phyloP scores from a whole-genome alignment of 2,113 vertebrate species.

The Notechis scutatus region DNA sequence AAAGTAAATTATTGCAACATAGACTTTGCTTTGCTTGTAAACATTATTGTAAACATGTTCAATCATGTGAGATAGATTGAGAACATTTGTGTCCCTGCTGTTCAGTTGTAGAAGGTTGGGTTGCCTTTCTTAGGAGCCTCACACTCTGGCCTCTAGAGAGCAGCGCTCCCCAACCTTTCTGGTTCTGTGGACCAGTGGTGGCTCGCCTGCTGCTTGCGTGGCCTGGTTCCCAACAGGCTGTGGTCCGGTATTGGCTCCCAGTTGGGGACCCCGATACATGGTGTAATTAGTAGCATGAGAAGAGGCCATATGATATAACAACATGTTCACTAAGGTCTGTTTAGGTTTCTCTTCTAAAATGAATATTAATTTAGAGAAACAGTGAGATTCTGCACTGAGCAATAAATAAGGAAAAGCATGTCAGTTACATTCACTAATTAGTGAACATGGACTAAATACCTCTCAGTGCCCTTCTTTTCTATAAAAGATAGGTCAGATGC shows the following conservation, averaged over 20 bases:
- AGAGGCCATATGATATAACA: conserved; percentile 39
- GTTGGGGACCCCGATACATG: not conserved
- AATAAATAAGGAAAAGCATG: not conserved
- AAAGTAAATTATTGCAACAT: not conserved
- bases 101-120: conserved; percentile 16
- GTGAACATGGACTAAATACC: not conserved
- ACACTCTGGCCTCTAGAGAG: not conserved
- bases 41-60: not conserved
- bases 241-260: too few species aligned
- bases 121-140: conserved; percentile 18
- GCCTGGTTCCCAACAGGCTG: too few species aligned
- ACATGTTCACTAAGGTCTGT: conserved; percentile 45
- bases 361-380: conserved; percentile 13
- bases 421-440: not conserved
- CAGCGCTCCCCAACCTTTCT: not conserved
- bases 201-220: too few species aligned
- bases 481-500: not conserved
- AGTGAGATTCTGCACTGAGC: not conserved
- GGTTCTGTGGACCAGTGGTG: not conserved
- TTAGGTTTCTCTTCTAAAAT: conserved; percentile 39
- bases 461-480: not conserved
- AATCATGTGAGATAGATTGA: not conserved
- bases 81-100: conserved; percentile 12
- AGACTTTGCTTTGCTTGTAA: not conserved
- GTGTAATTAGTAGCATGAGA: conserved; percentile 19